phyloP scores from a whole-genome alignment of 2,797 vertebrate species.

The Hyperoplus immaculatus region DNA sequence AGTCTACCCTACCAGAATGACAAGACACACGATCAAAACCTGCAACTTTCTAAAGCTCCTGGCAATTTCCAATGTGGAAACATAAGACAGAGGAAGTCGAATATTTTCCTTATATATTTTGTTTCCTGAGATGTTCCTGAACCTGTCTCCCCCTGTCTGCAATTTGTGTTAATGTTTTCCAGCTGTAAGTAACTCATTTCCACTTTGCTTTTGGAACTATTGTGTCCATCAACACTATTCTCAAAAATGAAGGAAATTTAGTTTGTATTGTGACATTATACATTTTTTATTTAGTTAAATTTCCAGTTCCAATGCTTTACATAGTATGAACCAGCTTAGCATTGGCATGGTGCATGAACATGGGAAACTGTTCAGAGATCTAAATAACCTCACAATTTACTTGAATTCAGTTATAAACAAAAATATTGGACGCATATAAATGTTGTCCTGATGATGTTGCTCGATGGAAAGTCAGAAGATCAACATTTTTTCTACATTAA shows the following conservation, averaged over 20 bases:
- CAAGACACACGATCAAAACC: not conserved
- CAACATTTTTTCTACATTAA: not conserved
- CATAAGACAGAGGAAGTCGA: not conserved
- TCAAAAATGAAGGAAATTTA: not conserved
- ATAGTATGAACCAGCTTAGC: not conserved
- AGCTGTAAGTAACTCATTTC: conserved; percentile 2
- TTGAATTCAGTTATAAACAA: too few species aligned
- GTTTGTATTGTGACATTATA: not conserved
- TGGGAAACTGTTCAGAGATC: not conserved
- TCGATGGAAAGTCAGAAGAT: not conserved
- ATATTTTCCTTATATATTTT: not conserved
- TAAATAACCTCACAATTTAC: not conserved
- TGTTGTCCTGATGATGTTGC: too few species aligned
- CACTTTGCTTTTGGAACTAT: not conserved
- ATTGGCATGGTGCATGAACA: not conserved
- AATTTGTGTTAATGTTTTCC: conserved; percentile 5
- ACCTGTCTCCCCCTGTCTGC: not conserved
- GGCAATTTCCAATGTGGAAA: not conserved
- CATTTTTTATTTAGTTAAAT: not conserved
- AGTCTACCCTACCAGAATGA: too few species aligned
- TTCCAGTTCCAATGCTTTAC: not conserved
- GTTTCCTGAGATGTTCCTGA: conserved; percentile 10
- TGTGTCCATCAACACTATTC: not conserved
- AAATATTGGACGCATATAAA: too few species aligned
- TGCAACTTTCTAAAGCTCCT: not conserved